A percentile compares a stretch with the other conserved stretches of the same genome.
Conservation (phyloP, 2,888 invertebrate genomes). For the Neelides folsomi region DNA sequence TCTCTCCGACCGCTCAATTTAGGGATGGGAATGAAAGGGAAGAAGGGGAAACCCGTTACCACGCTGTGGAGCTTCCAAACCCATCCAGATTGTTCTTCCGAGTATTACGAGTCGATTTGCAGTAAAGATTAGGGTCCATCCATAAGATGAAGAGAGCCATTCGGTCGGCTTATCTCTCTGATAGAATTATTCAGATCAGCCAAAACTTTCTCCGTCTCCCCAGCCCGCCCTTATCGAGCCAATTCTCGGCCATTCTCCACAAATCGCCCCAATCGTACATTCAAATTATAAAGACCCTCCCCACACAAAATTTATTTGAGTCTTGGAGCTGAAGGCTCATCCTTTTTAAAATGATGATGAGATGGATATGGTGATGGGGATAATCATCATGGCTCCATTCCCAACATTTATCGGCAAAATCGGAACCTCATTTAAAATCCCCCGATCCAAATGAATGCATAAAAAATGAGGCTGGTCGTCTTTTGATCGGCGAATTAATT, state of each 20-base stretch:
- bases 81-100: constrained; percentile 30
- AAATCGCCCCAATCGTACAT: constrained; percentile 8
- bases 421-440: no score
- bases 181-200: constrained; percentile 34
- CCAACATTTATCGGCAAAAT: no score
- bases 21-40: not conserved
- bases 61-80: not conserved
- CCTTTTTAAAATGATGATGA: no score
- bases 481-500: no score
- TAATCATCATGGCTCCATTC: no score
- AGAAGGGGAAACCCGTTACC: constrained; percentile 3
- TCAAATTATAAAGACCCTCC: constrained; percentile 18
- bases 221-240: not conserved
- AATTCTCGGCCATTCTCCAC: not conserved
- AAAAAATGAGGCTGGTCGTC: no score
- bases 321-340: no score
- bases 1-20: constrained; percentile 7
- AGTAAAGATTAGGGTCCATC: constrained; percentile 34
- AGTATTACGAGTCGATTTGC: constrained; percentile 34
- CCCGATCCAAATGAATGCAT: no score
- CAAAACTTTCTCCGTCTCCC: constrained; percentile 4
- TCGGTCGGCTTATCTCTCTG: constrained; percentile 32
- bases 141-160: constrained; percentile 34
- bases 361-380: no score
- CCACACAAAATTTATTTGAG: not conserved